Evolutionary conservation across 1,140 invertebrate genomes (phyloP).

Genomic region (Drosophila miranda): DNA sequence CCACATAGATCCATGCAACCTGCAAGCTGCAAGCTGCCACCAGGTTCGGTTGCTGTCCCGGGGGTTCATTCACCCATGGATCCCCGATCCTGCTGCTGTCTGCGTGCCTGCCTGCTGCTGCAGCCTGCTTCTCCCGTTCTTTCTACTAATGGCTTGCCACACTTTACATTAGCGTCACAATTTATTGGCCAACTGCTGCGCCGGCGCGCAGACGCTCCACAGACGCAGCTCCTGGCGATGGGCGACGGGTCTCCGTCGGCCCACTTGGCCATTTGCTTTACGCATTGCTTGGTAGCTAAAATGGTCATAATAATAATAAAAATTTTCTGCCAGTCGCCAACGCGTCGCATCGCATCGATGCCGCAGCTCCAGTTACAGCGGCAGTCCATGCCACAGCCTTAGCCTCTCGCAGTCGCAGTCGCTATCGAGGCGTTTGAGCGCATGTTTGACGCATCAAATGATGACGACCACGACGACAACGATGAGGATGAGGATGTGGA

Average conservation of each 20-base stretch:
- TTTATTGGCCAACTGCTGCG: constrained; percentile 68
- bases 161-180: constrained; percentile 80
- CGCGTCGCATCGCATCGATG: constrained; percentile 25
- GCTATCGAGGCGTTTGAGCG: constrained; percentile 71
- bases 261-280: constrained; percentile 62
- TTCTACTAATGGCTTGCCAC: constrained; percentile 74
- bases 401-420: constrained; percentile 19
- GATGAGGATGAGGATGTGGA: constrained; percentile 23
- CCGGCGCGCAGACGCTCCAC: constrained; percentile 46
- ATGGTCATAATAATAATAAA: constrained; percentile 80
- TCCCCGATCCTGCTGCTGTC: constrained; percentile 24
- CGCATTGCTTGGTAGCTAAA: constrained; percentile 74
- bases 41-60: constrained; percentile 26
- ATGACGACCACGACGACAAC: constrained; percentile 32
- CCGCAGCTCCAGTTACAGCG: constrained; percentile 19
- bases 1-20: constrained; percentile 23
- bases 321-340: constrained; percentile 62
- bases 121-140: constrained; percentile 13
- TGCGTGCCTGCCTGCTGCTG: neutral
- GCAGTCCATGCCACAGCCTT: constrained; percentile 9
- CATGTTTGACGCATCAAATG: constrained; percentile 76
- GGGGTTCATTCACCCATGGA: constrained; percentile 64
- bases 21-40: neutral
- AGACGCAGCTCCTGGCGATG: constrained; percentile 15
- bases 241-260: constrained; percentile 6